These are phyloP conservation scores for Oryzias dopingdopingensis DNA, from an alignment of 2,797 vertebrate genomes.

Conservation along the genomic window DNA sequence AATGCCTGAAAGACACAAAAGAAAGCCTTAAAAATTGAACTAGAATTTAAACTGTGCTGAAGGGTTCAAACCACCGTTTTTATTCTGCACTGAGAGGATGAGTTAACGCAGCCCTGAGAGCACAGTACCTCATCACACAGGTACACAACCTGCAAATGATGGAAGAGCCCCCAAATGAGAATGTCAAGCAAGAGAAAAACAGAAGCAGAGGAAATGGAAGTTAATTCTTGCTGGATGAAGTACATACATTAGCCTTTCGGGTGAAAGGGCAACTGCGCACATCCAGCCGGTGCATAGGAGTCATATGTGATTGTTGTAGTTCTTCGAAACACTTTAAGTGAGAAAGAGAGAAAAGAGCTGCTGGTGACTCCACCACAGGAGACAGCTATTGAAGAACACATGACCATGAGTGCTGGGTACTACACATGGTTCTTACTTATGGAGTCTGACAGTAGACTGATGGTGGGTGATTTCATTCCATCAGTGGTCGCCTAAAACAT, in stretches of 20 bases:
- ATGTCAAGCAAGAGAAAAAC: constrained; percentile 39
- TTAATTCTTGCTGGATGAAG: constrained; percentile 37
- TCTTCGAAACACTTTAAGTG: constrained; percentile 30
- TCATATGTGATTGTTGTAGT: constrained; percentile 56
- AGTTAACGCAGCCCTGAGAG: constrained; percentile 11
- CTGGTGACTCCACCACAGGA: constrained; percentile 15
- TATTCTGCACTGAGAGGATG: neutral
- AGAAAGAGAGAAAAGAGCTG: constrained; percentile 20
- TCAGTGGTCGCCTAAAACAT: no score
- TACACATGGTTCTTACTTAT: no score
- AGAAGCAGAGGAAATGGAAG: constrained; percentile 17
- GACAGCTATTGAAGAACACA: neutral
- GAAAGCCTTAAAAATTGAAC: no score
- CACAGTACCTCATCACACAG: constrained; percentile 16
- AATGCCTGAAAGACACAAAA: no score
- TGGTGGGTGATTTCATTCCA: no score
- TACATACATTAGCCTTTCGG: constrained; percentile 49
- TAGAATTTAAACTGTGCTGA: no score
- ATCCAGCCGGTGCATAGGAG: constrained; percentile 29
- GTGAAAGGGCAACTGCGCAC: constrained; percentile 34
- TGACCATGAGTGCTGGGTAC: no score
- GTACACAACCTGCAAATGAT: constrained; percentile 26
- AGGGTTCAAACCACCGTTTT: neutral
- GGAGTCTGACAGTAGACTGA: no score
- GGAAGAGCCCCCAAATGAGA: constrained; percentile 32